A percentile compares a stretch with the other conserved stretches of the same genome.
Evolutionary conservation across 2,888 invertebrate genomes (phyloP).

Genomic region (Ariolimax columbianus): DNA sequence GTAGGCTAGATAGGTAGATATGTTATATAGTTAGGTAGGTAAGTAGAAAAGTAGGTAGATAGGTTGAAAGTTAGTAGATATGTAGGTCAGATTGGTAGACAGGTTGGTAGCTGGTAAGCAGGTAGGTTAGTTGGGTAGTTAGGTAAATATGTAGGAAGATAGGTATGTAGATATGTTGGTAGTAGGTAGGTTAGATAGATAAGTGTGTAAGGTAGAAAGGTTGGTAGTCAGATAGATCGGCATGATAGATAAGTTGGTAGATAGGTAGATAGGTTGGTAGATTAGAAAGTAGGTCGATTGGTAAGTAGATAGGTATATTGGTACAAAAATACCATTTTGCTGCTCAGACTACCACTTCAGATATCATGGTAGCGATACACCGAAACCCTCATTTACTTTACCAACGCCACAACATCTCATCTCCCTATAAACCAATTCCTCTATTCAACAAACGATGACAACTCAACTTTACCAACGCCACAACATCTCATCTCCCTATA

Average conservation of each 20-base stretch:
- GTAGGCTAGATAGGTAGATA: background rate
- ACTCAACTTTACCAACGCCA: too few relatives aligned
- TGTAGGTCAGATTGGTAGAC: background rate
- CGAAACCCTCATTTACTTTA: too few relatives aligned
- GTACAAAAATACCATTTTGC: too few relatives aligned
- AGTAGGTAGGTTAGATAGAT: background rate
- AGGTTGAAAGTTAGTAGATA: background rate
- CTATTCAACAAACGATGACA: too few relatives aligned
- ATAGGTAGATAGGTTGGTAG: background rate
- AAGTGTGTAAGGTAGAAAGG: background rate
- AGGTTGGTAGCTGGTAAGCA: background rate
- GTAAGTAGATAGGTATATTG: background rate
- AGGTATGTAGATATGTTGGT: background rate
- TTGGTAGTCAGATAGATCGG: background rate
- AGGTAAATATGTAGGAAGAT: background rate
- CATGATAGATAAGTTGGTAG: background rate
- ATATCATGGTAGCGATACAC: too few relatives aligned
- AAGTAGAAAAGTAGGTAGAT: background rate
- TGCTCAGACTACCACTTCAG: too few relatives aligned
- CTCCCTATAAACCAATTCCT: too few relatives aligned
- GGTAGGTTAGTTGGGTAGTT: background rate
- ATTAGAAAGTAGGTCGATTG: background rate
- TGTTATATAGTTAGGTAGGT: background rate
- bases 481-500: too few relatives aligned
- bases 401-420: too few relatives aligned